phyloP scores from a whole-genome alignment of 2,113 vertebrate genomes.

The Eudyptes chrysolophus region DNA sequence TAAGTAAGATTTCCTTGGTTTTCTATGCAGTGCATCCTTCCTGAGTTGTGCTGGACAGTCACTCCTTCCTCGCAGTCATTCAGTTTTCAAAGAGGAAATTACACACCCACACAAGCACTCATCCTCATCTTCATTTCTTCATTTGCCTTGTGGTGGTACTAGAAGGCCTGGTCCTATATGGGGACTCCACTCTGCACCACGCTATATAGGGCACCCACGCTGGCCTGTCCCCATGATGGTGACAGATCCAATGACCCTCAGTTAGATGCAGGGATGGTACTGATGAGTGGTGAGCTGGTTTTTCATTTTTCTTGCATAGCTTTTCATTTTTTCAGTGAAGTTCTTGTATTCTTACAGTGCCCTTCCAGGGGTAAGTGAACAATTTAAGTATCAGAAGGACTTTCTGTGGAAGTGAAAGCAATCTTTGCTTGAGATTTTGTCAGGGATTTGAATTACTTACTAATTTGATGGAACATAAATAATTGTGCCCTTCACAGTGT shows the following conservation, averaged over 20 bases:
- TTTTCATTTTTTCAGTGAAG: neutral
- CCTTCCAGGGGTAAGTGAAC: neutral
- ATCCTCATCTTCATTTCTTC: neutral
- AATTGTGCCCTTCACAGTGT: conserved; percentile 70
- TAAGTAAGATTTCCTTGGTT: neutral
- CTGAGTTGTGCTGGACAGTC: neutral
- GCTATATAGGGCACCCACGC: fast-evolving
- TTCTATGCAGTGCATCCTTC: neutral
- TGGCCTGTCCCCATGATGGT: neutral
- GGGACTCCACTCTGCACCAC: neutral
- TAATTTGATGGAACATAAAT: conserved; percentile 75
- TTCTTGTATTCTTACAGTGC: neutral
- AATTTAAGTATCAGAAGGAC: conserved; percentile 10
- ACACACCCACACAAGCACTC: neutral
- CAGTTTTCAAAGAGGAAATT: neutral
- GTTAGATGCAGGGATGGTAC: neutral
- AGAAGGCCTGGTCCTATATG: neutral
- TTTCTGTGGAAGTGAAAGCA: conserved; percentile 14
- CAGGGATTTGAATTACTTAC: conserved; percentile 62
- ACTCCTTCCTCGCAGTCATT: neutral
- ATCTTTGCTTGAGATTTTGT: conserved; percentile 51
- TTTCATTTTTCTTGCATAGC: neutral
- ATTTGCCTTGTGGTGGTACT: neutral
- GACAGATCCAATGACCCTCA: neutral
- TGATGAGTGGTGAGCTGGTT: neutral